phyloP scores from a whole-genome alignment of 2,797 vertebrate species.

The Chelmon rostratus region DNA sequence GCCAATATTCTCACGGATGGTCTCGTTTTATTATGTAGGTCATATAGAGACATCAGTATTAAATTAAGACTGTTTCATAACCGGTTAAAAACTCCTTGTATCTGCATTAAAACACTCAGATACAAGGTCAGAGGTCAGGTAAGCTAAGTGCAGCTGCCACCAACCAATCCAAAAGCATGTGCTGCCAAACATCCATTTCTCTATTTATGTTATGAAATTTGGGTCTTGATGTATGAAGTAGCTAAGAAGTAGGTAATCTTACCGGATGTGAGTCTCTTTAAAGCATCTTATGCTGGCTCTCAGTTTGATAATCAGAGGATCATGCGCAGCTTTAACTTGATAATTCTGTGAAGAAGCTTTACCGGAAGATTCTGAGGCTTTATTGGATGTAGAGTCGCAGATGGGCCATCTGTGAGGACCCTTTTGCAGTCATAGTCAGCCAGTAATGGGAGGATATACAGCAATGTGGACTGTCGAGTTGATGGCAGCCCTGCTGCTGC shows the following conservation, averaged over 20 bases:
- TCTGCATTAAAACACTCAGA: not conserved
- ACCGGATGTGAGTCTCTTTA: slow-evolving; percentile 64
- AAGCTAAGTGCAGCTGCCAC: slow-evolving; percentile 42
- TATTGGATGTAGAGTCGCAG: slow-evolving; percentile 34
- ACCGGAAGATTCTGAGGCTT: slow-evolving; percentile 32
- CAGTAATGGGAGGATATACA: slow-evolving; percentile 28
- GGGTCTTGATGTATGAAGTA: slow-evolving; percentile 35
- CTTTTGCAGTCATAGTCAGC: slow-evolving; percentile 34
- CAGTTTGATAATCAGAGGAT: slow-evolving; percentile 60
- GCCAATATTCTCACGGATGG: too few relatives aligned
- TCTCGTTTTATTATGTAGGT: too few relatives aligned
- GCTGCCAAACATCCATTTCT: slow-evolving; percentile 31
- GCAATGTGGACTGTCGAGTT: slow-evolving; percentile 18
- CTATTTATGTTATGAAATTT: slow-evolving; percentile 15
- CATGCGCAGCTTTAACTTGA: slow-evolving; percentile 57
- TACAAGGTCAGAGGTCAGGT: slow-evolving; percentile 53
- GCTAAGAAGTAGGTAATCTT: slow-evolving; percentile 28
- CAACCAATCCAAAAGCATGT: slow-evolving; percentile 32
- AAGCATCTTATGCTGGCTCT: slow-evolving; percentile 48
- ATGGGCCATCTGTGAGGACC: slow-evolving; percentile 57
- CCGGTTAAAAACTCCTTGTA: too few relatives aligned
- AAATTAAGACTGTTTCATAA: too few relatives aligned
- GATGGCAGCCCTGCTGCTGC: slow-evolving; percentile 33
- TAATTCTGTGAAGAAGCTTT: slow-evolving; percentile 63
- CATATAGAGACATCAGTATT: too few relatives aligned